Conservation (phyloP, 2,113 vertebrate species). For the Romanogobio albipinnatus region DNA sequence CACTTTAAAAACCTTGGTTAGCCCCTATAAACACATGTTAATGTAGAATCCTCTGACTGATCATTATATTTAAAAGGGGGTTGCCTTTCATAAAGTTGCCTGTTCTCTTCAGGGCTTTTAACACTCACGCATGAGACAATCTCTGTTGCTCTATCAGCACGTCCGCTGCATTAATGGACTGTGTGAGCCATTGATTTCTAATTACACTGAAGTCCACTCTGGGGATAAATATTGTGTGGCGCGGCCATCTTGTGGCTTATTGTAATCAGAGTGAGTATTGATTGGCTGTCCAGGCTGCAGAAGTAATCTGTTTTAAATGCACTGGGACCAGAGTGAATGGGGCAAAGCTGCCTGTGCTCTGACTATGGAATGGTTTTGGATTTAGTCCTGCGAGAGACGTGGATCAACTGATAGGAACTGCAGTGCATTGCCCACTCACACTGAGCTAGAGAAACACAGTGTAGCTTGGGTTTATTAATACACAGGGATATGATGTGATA, state of each 20-base stretch:
- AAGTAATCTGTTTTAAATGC: slow-evolving; percentile 86
- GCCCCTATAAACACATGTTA: neutral
- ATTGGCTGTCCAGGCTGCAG: slow-evolving; percentile 78
- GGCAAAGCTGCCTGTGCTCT: slow-evolving; percentile 69
- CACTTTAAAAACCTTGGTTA: neutral
- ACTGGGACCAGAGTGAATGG: slow-evolving; percentile 66
- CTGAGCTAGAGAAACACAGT: neutral
- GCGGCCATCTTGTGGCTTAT: slow-evolving; percentile 74
- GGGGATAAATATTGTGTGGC: slow-evolving; percentile 77
- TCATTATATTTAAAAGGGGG: neutral
- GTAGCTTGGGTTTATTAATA: neutral
- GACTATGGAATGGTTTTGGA: slow-evolving; percentile 21
- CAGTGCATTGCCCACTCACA: neutral
- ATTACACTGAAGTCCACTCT: slow-evolving; percentile 83
- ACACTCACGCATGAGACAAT: neutral
- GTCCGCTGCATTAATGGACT: slow-evolving; percentile 61
- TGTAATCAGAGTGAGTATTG: slow-evolving; percentile 81
- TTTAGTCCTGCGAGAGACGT: neutral
- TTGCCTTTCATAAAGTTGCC: neutral
- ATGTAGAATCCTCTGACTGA: neutral
- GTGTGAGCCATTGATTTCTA: slow-evolving; percentile 85
- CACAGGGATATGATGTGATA: neutral
- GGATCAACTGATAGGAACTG: neutral
- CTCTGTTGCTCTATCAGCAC: slow-evolving; percentile 36
- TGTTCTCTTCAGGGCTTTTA: neutral